Evolutionary conservation across 2,888 invertebrate species (phyloP).

Genomic region (Sinhomidia bicolor): DNA sequence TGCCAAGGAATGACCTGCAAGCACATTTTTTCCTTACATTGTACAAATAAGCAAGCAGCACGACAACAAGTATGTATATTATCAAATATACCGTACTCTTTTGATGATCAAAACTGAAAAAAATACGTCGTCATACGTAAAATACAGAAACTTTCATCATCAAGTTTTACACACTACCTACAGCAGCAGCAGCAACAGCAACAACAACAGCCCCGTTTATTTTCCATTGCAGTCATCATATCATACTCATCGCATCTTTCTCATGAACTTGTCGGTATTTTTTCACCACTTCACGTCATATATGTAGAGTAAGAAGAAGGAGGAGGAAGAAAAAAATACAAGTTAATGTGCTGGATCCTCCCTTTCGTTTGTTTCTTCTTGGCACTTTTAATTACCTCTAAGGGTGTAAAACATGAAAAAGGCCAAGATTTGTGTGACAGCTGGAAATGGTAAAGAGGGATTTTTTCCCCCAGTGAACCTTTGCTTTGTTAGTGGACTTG

Average conservation of each 20-base stretch:
- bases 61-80: neutral
- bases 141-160: neutral
- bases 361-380: conserved; percentile 66
- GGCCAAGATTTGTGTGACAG: conserved; percentile 73
- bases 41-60: neutral
- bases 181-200: neutral
- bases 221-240: neutral
- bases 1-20: neutral
- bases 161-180: neutral
- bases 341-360: conserved; percentile 51
- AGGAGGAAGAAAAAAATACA: neutral
- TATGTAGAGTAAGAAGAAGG: neutral
- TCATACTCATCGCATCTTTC: neutral
- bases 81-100: neutral
- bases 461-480: conserved; percentile 27
- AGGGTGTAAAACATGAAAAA: conserved; percentile 64
- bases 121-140: neutral
- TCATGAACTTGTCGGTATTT: conserved; percentile 42
- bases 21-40: neutral
- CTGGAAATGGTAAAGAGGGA: conserved; percentile 44
- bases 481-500: neutral
- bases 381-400: conserved; percentile 70
- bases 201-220: neutral
- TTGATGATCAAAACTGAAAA: neutral
- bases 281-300: conserved; percentile 35